Percentiles rank a stretch among this genome's conserved stretches.
phyloP scores from a whole-genome alignment of 2,113 vertebrate species.

The Seriola dumerili region DNA sequence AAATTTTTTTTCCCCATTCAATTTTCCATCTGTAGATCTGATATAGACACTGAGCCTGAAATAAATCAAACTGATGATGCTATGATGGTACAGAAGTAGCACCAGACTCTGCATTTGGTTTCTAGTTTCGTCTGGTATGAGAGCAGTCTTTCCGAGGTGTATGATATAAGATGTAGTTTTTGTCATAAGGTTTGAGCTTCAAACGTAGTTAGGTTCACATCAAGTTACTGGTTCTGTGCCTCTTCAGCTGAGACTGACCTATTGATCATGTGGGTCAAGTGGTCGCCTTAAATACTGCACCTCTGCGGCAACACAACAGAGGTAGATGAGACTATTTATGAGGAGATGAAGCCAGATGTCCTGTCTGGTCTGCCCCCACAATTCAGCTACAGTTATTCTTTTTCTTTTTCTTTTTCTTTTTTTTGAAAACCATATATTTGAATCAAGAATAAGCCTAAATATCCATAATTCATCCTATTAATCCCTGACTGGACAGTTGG shows the following conservation, averaged over 20 bases:
- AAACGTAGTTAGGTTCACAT: not conserved
- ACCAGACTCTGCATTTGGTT: not conserved
- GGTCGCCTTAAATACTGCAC: no score
- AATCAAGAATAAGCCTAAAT: conserved; percentile 11
- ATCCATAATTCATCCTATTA: conserved; percentile 34
- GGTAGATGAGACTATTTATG: not conserved
- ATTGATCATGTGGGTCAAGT: not conserved
- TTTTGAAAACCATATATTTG: conserved; percentile 11
- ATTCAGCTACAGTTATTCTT: conserved; percentile 6
- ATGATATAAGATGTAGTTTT: not conserved
- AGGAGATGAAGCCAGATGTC: not conserved
- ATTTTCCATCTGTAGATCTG: not conserved
- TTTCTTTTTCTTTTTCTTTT: conserved; percentile 2
- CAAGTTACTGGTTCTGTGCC: not conserved
- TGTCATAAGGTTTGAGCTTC: not conserved
- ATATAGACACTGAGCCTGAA: not conserved
- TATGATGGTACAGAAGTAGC: not conserved
- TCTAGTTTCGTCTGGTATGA: not conserved
- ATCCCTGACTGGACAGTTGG: conserved; percentile 47
- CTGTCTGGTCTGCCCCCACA: not conserved
- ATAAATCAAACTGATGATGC: not conserved
- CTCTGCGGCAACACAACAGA: not conserved
- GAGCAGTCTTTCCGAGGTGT: not conserved
- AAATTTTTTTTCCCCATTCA: not conserved
- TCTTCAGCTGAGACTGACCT: not conserved